Base-by-base conservation (phyloP, 2,797 vertebrate species). In the Thaleichthys pacificus region DNA sequence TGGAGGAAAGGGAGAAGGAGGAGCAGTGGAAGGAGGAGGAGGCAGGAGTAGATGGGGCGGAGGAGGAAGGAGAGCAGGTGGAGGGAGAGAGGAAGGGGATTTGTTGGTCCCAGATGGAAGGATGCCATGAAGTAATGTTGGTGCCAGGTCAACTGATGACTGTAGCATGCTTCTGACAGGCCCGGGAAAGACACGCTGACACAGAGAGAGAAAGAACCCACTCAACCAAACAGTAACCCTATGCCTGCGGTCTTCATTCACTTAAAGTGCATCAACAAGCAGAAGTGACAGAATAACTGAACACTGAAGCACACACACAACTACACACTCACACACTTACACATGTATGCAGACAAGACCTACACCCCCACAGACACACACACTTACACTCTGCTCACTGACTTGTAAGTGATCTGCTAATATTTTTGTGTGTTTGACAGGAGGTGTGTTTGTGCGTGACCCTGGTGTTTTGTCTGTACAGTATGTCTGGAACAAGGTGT, bases 81-180 rank as follows among this genome's bases (percentile, higher is more conserved):
- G 54, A n/a, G 54, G 54, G 54, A n/a, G 54, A n/a, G 17, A 8
- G 54, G 54, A 6, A 9, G 17, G 22, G 22, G 86, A 87, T 84
- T 86, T 83, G 84, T 74, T 71, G 74, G 78, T 73, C 86, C 83
- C 64, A 74, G 70, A 84, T 88, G 89, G 89, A 89, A 56, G 47
- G 69, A 67, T 82, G 87, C 86, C 83, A 88, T 2, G 77, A 80
- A 84, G 79, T 82, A 87, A 84, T 83, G 70, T 77, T 57, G 68
- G 77, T 87, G 84, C 86, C 87, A 87, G 84, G 79, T 68, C 76
- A 69, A 77, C 76, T 82, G 88, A 90, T 90, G 84, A 74, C 76
- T 85, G 63, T 70, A 85, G 70, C 82, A 87, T 72, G 68, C 78
- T 56, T 66, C 77, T 78, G 77, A 24, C 54, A 73, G 69, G 64